Base-by-base conservation (phyloP, 2,888 invertebrate genomes). In the Acheta domesticus region DNA sequence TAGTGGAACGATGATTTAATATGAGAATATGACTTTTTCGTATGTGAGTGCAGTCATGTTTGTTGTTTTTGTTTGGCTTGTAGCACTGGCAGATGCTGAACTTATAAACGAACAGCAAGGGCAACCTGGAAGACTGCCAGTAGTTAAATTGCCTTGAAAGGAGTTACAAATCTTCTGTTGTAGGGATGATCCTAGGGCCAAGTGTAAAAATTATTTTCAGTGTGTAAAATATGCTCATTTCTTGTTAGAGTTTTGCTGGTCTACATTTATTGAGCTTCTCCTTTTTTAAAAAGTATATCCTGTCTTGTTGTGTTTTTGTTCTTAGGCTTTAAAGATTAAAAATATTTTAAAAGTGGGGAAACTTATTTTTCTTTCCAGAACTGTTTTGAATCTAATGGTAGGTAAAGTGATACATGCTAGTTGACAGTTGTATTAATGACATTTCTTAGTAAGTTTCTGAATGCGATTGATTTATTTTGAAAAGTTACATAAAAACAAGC, bases 141-240 rank as follows among this genome's bases (percentile, higher is more conserved):
- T 79, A 79, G 79, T 76, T 49, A 50, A 75, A 48, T 79, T 49
- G 50, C 79, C 75, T 76, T 76, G 75, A 21, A 76, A 73, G 62
- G 73, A 79, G 76, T 79, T 79, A 76, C 21, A 48, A 62, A 62
- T 62, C n/a, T 62, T 48, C 74, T 36, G 48, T 76, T 76, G 73
- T 78, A 76, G 76, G 49, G 76, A 76, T 48, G 75, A 50, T 75
- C 36, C 36, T 36, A 48, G 49, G 62, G 76, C n/a, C n/a, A 48
- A 79, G 62, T 62, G 73, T 49, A 74, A 78, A 78, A 78, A 48
- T 79, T 79, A 49, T 75, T 79, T 79, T 76, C 76, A 49, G 62
- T 79, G 76, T 79, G 75, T 75, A 50, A 48, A 21, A 75, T 48
- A n/a, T 75, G 62, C 62, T 49, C 16, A 76, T 76, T 79, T 36